Evolutionary conservation across 2,888 invertebrate genomes (phyloP).

Genomic region (Caenorhabditis virilis): DNA sequence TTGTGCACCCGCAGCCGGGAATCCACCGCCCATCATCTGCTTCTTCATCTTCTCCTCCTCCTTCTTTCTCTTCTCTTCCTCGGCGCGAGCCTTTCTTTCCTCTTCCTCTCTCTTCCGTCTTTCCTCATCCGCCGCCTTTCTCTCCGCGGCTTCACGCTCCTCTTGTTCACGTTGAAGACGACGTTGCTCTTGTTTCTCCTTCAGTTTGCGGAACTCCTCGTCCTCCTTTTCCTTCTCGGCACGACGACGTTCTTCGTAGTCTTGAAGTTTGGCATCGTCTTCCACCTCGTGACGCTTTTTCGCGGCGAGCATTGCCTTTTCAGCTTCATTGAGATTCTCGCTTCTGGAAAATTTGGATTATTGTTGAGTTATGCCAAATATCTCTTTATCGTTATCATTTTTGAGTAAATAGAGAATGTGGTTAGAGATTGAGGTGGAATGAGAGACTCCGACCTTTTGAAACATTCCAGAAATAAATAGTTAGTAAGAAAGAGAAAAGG

Average conservation of each 20-base stretch:
- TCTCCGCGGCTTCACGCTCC: slow-evolving; percentile 62
- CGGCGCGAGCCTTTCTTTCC: slow-evolving; percentile 51
- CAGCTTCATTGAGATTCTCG: slow-evolving; percentile 58
- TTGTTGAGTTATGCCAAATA: too few relatives aligned
- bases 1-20: slow-evolving; percentile 16
- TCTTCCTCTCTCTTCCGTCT: slow-evolving; percentile 61
- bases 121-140: slow-evolving; percentile 61
- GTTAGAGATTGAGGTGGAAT: too few relatives aligned
- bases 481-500: too few relatives aligned
- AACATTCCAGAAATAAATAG: too few relatives aligned
- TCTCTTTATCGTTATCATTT: too few relatives aligned
- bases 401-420: too few relatives aligned
- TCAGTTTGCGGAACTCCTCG: slow-evolving; percentile 90
- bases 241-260: slow-evolving; percentile 65
- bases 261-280: slow-evolving; percentile 63
- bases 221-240: slow-evolving; percentile 57
- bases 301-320: slow-evolving; percentile 62
- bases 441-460: too few relatives aligned
- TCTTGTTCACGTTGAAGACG: slow-evolving; percentile 63
- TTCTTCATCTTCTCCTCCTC: slow-evolving; percentile 64
- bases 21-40: slow-evolving; percentile 37
- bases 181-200: slow-evolving; percentile 75
- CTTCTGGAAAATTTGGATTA: slow-evolving; percentile 13
- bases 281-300: slow-evolving; percentile 68
- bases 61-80: slow-evolving; percentile 61